Evolutionary conservation across 2,888 invertebrate species (phyloP).

Genomic region (Orgyia antiqua): DNA sequence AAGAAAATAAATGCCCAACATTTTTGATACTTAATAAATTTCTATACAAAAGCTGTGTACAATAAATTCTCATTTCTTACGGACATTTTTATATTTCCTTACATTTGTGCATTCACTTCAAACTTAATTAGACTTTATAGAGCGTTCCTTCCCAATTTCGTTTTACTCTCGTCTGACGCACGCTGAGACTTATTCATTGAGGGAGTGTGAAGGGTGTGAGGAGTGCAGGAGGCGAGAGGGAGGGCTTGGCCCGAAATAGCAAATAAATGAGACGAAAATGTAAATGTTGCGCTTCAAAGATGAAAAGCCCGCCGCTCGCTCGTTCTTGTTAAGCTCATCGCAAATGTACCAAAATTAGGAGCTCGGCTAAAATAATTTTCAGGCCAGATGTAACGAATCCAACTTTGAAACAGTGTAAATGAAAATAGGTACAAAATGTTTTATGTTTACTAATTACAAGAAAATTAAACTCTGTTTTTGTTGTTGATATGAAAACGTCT

Average conservation of each 20-base stretch:
- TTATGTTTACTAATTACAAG: constrained; percentile 34
- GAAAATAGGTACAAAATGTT: constrained; percentile 30
- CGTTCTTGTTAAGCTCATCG: constrained; percentile 74
- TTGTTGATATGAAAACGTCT: constrained; percentile 15
- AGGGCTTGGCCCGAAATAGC: constrained; percentile 71
- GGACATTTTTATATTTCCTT: constrained; percentile 66
- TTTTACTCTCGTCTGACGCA: constrained; percentile 70
- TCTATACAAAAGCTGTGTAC: constrained; percentile 23
- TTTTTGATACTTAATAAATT: constrained; percentile 15
- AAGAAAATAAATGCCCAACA: constrained; percentile 18
- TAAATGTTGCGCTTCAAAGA: constrained; percentile 78
- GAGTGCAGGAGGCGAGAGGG: constrained; percentile 37
- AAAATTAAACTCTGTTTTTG: constrained; percentile 15
- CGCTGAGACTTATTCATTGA: constrained; percentile 72
- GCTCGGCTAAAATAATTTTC: constrained; percentile 70
- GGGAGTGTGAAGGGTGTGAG: constrained; percentile 39
- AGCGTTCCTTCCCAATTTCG: constrained; percentile 76
- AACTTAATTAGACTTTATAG: constrained; percentile 78
- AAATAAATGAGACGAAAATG: constrained; percentile 79
- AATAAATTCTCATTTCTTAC: constrained; percentile 53
- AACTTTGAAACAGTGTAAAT: constrained; percentile 32
- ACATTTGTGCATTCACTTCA: constrained; percentile 73
- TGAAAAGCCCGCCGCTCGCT: constrained; percentile 73
- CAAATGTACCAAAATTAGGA: constrained; percentile 77
- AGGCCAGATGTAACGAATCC: constrained; percentile 61